Evolutionary conservation across 2,113 vertebrate species (phyloP), one percentile per base, ranked within the genome.

Genomic region (Paratilapia polleni): DNA sequence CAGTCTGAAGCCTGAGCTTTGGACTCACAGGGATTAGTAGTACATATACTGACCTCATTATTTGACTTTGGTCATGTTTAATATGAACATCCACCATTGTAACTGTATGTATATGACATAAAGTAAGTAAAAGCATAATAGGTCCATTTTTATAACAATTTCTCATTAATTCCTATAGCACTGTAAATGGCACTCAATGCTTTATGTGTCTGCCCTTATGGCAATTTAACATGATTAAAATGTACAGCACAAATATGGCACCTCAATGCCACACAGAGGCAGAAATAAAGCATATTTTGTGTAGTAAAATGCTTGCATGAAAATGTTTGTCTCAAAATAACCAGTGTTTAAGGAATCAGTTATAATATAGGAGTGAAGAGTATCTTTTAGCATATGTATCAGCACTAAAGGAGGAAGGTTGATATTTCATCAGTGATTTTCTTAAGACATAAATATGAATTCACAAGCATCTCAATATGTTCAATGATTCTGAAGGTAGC

Each of bases 211-310:
- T 80, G 43, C 24, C 43, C 6, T 6, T 59, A 76, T 49, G 19
- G 31, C 20, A 68, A 43, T 49, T 60, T 78, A n/a, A 64, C n/a
- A 11, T 3, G 14, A 26, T 58, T 70, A 6, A 60, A 15, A 78
- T 28, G 17, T 47, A 61, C 76, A 74, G 28, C 38, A 85, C 20
- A 87, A 81, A 79, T 58, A 80, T 80, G 68, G 47, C 70, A 89
- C 58, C 81, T 81, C 36, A 80, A 79, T 73, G 84, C 75, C 85
- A 80, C 74, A 80, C 22, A 80, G 80, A 90, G 82, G 91, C 82
- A 88, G 75, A 82, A 87, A 74, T 43, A 84, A 43, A 20, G 19
- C 52, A 75, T n/a, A 8, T 38, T 77, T 76, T 62, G 73, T 60
- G 58, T n/a, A 52, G 70, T 43, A 73, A 52, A 73, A 73, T n/a